A percentile compares a stretch with the other conserved stretches of the same genome.
These are phyloP conservation scores for Mustela lutreola DNA, from an alignment of 2,113 vertebrate species.

Conservation along the genomic window DNA sequence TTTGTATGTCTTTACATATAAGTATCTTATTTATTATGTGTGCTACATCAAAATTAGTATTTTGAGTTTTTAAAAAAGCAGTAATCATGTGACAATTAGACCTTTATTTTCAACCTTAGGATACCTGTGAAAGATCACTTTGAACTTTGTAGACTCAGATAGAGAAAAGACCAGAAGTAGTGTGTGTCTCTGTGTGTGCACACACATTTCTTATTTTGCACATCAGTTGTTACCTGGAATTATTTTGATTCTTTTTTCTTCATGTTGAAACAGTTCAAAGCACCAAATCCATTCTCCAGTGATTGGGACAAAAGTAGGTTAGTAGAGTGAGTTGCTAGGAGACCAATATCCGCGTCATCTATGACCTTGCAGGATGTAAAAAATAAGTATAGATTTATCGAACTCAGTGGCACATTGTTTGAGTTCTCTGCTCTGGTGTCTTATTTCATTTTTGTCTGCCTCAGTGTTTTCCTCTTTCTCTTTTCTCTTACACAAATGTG, in stretches of 20 bases:
- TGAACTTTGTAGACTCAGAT: neutral
- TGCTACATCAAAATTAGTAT: neutral
- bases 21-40: neutral
- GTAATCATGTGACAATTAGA: neutral
- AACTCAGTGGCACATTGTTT: conserved; percentile 87
- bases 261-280: conserved; percentile 87
- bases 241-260: conserved; percentile 86
- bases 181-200: conserved; percentile 19
- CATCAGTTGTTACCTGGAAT: conserved; percentile 76
- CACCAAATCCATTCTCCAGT: conserved; percentile 90
- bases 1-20: neutral
- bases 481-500: conserved; percentile 57
- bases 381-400: conserved; percentile 91
- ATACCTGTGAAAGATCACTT: neutral
- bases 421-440: conserved; percentile 85
- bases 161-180: conserved; percentile 67
- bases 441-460: conserved; percentile 86
- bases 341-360: conserved; percentile 89
- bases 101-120: neutral
- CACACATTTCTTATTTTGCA: conserved; percentile 77
- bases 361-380: conserved; percentile 90
- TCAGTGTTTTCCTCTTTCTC: conserved; percentile 61
- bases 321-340: conserved; percentile 92
- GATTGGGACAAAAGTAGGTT: conserved; percentile 91
- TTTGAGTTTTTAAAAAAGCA: conserved; percentile 48